These are phyloP conservation scores for Anoura caudifer DNA, from an alignment of 2,113 vertebrate species.

Conservation along the genomic window DNA sequence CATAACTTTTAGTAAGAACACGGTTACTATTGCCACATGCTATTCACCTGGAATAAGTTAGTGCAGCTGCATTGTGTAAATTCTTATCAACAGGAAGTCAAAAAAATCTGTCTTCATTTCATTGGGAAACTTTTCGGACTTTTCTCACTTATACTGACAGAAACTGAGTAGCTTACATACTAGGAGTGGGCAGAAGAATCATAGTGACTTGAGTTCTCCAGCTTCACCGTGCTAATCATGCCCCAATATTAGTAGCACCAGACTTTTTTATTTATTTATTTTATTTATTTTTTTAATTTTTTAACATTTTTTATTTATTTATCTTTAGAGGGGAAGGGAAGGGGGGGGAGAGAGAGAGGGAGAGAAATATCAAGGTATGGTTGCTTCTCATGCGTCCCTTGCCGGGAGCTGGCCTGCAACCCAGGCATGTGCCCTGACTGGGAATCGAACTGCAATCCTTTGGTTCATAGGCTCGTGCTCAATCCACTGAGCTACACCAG, in stretches of 20 bases:
- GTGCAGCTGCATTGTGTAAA: neutral
- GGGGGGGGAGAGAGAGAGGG: no score
- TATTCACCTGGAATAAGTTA: neutral
- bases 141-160: neutral
- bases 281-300: no score
- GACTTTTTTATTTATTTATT: neutral
- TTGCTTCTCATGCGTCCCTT: no score
- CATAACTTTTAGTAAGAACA: neutral
- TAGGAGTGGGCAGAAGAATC: neutral
- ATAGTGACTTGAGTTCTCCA: neutral
- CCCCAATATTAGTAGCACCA: neutral
- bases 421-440: no score
- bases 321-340: no score
- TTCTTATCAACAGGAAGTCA: neutral
- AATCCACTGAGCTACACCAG: no score
- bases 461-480: no score
- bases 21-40: neutral
- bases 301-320: no score
- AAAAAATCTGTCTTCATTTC: neutral
- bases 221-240: neutral
- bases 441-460: no score
- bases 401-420: no score
- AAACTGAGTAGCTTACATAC: neutral
- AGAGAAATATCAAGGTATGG: no score
- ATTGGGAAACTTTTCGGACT: neutral